Percentiles rank a stretch among this genome's conserved stretches.
phyloP scores from a whole-genome alignment of 2,113 vertebrate genomes.

The Ellobius talpinus region DNA sequence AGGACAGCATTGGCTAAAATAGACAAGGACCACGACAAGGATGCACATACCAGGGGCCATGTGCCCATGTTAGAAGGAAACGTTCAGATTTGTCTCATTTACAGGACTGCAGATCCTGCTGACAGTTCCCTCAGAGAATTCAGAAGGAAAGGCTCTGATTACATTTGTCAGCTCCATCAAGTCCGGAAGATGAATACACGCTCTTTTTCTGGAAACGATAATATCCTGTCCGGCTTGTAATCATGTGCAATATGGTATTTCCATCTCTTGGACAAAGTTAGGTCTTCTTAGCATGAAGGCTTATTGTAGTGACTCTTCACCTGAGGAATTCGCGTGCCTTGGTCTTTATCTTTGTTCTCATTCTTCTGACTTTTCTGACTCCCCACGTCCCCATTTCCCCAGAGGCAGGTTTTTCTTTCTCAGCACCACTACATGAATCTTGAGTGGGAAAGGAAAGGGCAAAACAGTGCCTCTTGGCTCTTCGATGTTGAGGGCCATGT shows the following conservation, averaged over 20 bases:
- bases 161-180: conserved; percentile 67
- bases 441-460: neutral
- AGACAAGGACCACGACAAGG: neutral
- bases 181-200: conserved; percentile 42
- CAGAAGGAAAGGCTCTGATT: conserved; percentile 49
- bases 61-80: fast-evolving
- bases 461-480: conserved; percentile 40
- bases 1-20: neutral
- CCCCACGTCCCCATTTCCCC: neutral
- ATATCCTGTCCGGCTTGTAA: neutral
- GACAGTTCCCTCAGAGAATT: conserved; percentile 2
- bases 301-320: neutral
- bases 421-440: neutral
- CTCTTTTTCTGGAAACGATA: conserved; percentile 18
- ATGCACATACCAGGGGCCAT: fast-evolving
- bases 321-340: neutral
- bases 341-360: neutral
- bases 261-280: neutral
- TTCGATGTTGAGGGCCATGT: neutral
- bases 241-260: conserved; percentile 20
- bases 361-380: fast-evolving
- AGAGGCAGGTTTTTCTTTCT: conserved; percentile 6
- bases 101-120: neutral
- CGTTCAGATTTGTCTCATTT: neutral
- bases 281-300: neutral